These are phyloP conservation scores for Ancistrus triradiatus DNA, from an alignment of 2,113 vertebrate species.

Conservation along the genomic window DNA sequence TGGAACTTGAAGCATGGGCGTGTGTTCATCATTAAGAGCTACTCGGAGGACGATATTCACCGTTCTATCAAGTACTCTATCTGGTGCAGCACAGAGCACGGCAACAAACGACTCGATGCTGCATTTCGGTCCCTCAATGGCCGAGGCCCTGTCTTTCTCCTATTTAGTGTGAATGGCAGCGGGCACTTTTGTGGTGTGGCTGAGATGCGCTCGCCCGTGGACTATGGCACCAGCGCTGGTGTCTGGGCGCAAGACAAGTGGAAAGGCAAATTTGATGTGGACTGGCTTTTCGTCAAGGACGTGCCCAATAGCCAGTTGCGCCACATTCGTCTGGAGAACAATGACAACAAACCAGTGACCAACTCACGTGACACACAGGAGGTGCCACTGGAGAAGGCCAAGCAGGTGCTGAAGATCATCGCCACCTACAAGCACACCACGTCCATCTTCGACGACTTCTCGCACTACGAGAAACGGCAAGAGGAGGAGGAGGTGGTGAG, in stretches of 20 bases:
- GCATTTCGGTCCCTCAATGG: slow-evolving; percentile 85
- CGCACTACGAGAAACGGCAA: slow-evolving; percentile 97
- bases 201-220: slow-evolving; percentile 97
- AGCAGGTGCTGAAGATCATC: slow-evolving; percentile 96
- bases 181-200: slow-evolving; percentile 98
- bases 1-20: slow-evolving; percentile 93
- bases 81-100: slow-evolving; percentile 97
- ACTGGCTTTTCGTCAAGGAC: slow-evolving; percentile 98
- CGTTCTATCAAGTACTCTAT: slow-evolving; percentile 98
- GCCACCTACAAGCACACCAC: slow-evolving; percentile 96
- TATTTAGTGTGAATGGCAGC: slow-evolving; percentile 97
- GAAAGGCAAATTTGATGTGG: slow-evolving; percentile 98
- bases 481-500: slow-evolving; percentile 97
- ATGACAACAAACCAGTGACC: slow-evolving; percentile 98
- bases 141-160: slow-evolving; percentile 89
- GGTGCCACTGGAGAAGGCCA: slow-evolving; percentile 96
- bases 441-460: slow-evolving; percentile 98
- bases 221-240: slow-evolving; percentile 95
- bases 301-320: slow-evolving; percentile 96
- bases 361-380: slow-evolving; percentile 98
- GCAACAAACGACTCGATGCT: slow-evolving; percentile 91
- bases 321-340: slow-evolving; percentile 98
- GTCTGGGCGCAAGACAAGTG: slow-evolving; percentile 99
- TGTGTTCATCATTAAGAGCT: slow-evolving; percentile 97
- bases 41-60: slow-evolving; percentile 96